Percentiles rank a stretch among this genome's conserved stretches.
Conservation (phyloP, 1,140 invertebrate species). For the Ceratina japonica region DNA sequence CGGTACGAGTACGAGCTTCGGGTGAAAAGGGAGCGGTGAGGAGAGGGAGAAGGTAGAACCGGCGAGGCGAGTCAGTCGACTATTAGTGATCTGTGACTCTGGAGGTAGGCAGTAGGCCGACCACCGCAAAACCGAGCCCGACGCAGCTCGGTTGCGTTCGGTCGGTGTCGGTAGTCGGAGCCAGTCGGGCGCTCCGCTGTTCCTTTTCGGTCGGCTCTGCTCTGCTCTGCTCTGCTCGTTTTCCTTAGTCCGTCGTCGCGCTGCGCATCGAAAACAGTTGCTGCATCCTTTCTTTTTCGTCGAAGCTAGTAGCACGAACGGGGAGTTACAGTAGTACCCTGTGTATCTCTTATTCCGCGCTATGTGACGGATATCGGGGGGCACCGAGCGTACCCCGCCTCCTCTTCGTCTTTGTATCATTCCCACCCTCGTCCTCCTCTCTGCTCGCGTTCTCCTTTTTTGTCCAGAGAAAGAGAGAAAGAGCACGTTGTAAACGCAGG, state of each 20-base stretch:
- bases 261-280: constrained; percentile 42
- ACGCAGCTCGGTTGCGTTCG: constrained; percentile 66
- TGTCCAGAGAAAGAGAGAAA: constrained; percentile 50
- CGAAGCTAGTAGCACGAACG: constrained; percentile 41
- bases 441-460: constrained; percentile 27
- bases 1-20: constrained; percentile 29
- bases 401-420: constrained; percentile 27
- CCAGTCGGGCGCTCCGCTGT: constrained; percentile 54
- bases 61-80: constrained; percentile 59
- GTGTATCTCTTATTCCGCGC: constrained; percentile 39
- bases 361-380: constrained; percentile 67
- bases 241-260: constrained; percentile 44
- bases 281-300: constrained; percentile 29
- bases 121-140: constrained; percentile 65
- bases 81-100: constrained; percentile 66
- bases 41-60: constrained; percentile 34
- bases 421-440: constrained; percentile 21
- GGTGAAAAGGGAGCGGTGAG: constrained; percentile 40
- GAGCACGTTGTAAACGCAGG: constrained; percentile 54
- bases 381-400: constrained; percentile 58
- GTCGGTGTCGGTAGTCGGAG: constrained; percentile 63
- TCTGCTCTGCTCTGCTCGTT: constrained; percentile 36
- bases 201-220: constrained; percentile 21
- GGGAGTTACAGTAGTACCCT: too few species aligned
- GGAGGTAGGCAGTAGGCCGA: constrained; percentile 64